These are phyloP conservation scores for Euplagia quadripunctaria DNA, from an alignment of 2,888 invertebrate species.

Conservation along the genomic window DNA sequence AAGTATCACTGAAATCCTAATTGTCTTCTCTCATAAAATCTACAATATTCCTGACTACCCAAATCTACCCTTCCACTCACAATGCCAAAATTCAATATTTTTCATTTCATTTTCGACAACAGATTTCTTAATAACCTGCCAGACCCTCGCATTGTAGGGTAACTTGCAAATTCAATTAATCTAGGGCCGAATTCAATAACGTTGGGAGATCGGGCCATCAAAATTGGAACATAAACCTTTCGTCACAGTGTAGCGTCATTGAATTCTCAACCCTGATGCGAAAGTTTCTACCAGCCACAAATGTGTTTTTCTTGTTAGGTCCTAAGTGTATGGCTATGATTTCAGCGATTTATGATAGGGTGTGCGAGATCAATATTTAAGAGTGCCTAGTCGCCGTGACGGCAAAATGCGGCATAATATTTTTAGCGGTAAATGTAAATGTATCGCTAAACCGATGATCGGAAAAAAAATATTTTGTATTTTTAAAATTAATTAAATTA, in stretches of 20 bases:
- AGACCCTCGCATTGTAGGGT: conserved; percentile 56
- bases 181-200: conserved; percentile 66
- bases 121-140: conserved; percentile 61
- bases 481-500: neutral
- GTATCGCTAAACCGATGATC: neutral
- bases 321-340: conserved; percentile 47
- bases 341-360: conserved; percentile 34
- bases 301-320: conserved; percentile 76
- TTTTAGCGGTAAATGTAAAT: neutral
- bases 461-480: neutral
- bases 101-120: conserved; percentile 52
- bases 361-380: conserved; percentile 20
- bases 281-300: conserved; percentile 70
- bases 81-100: conserved; percentile 35
- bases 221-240: conserved; percentile 62
- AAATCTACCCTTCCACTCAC: conserved; percentile 27
- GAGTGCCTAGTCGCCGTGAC: neutral
- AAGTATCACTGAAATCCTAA: neutral
- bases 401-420: neutral
- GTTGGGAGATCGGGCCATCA: conserved; percentile 60
- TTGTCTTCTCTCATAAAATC: neutral
- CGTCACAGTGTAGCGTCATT: conserved; percentile 58
- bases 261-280: conserved; percentile 53
- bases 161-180: conserved; percentile 75
- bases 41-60: conserved; percentile 21